Evolutionary conservation across 1,140 invertebrate genomes (phyloP), one percentile per base, ranked within the genome.

Genomic region (Drosophila setifemur): DNA sequence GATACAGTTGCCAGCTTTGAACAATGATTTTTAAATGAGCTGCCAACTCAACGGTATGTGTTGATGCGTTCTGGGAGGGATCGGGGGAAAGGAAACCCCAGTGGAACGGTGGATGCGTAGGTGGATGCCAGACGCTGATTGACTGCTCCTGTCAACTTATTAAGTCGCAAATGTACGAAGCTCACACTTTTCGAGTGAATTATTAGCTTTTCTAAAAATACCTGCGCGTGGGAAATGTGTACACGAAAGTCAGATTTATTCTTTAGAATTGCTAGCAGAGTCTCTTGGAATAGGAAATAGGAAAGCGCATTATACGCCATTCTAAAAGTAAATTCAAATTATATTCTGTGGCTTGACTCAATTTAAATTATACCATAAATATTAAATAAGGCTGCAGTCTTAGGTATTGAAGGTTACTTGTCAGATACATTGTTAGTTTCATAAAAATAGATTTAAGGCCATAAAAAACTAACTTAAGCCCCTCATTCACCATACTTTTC

Each of bases 81-180:
- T n/a, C n/a, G n/a, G 23, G 2, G 39, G 37, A 43, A 54, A 69
- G 39, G 19, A 21, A 1, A 39, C 9, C 57, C 28, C 26, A 21
- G 44, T 49, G 26, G 6, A n/a, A 37, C 33, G 4, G 14, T 16
- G n/a, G n/a, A 23, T 7, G 61, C 42, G 44, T 83, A 54, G 31
- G 50, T 69, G 63, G 52, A 45, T 63, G 61, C 39, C 61, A 58
- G 42, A 50, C 73, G 21, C 58, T 78, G 74, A 85, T 61, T 83
- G 79, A 79, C 79, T 85, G 79, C 79, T 71, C 53, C 78, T 85
- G 73, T 85, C 79, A 85, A 71, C 69, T 85, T 85, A 85, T 85
- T 83, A 85, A 85, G 74, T 78, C 73, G 26, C 47, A 71, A 60
- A 71, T 77, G 63, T 64, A 49, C 49, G 58, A 44, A 53, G 50